Evolutionary conservation across 2,113 vertebrate species (phyloP), one percentile per base, ranked within the genome.

Genomic region (Gambusia holbrooki): DNA sequence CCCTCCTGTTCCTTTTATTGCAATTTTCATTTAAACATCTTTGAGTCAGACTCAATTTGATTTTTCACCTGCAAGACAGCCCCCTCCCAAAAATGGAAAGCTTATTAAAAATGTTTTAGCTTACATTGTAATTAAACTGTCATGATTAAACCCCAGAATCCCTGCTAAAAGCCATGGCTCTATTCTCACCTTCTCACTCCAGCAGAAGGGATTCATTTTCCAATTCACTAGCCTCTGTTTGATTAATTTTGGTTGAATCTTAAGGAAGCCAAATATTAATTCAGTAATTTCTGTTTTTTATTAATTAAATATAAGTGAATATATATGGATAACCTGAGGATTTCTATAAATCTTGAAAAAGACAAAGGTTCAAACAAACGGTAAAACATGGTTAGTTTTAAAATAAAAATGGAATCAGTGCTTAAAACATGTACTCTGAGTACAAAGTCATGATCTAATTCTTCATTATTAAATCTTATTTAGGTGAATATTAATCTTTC

Each of bases 401-500:
- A 54, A 54, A 42, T 42, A 4, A 42, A 15, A 3, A 42, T 42
- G 12, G 3, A 22, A 58, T 11, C 0, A 11, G 22, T 58, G 51
- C 22, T 58, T 58, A 58, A 58, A 58, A 48, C 51, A 54, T 54
- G 25, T 3, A 25, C 19, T 51, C 45, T 25, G 0, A 25, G 51
- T n/a, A 58, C 7, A 58, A n/a, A 58, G 1, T 25, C 25, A 58
- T 25, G 45, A 77, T 88, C 83, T 62, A 45, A 40, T 17, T 63
- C 29, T 64, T 88, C 73, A 75, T 88, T 88, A 88, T 87, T 78
- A 75, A 88, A 82, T 81, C 66, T 82, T 84, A 74, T 64, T 93
- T 91, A 90, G 87, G 73, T 77, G 77, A 80, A 69, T 73, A 33
- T 77, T 33, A 79, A 78, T 78, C 84, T 82, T 87, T 88, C 79